These are phyloP conservation scores for Crotalus helleri DNA, from an alignment of 2,113 vertebrate species.

Conservation along the genomic window DNA sequence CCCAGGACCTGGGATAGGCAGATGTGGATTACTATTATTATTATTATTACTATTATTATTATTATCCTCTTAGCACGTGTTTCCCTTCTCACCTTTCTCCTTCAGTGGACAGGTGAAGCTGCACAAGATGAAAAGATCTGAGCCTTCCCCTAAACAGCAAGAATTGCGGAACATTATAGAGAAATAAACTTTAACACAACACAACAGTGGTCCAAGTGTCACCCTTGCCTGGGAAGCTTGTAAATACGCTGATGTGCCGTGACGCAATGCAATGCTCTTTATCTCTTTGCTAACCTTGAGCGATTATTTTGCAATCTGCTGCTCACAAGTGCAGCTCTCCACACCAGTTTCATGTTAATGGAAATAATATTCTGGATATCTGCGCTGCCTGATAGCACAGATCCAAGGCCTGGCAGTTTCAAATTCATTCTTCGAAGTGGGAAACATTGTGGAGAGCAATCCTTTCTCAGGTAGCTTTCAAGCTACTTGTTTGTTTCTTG, in stretches of 20 bases:
- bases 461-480: not conserved
- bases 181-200: not conserved
- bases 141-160: not conserved
- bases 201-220: too few relatives aligned
- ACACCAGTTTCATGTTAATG: not conserved
- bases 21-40: too few relatives aligned
- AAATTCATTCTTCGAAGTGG: not conserved
- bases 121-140: not conserved
- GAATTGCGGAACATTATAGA: not conserved
- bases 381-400: not conserved
- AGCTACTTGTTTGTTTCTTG: not conserved
- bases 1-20: too few relatives aligned
- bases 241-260: not conserved
- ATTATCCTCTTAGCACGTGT: not conserved
- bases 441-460: not conserved
- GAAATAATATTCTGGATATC: not conserved
- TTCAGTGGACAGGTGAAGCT: not conserved
- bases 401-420: not conserved
- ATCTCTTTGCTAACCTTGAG: not conserved
- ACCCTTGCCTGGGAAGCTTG: not conserved
- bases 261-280: not conserved
- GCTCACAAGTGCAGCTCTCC: not conserved
- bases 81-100: not conserved
- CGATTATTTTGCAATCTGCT: not conserved
- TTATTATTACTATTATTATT: too few relatives aligned